A percentile compares a stretch with the other conserved stretches of the same genome.
phyloP scores from a whole-genome alignment of 2,888 invertebrate genomes.

The Amiota communis region DNA sequence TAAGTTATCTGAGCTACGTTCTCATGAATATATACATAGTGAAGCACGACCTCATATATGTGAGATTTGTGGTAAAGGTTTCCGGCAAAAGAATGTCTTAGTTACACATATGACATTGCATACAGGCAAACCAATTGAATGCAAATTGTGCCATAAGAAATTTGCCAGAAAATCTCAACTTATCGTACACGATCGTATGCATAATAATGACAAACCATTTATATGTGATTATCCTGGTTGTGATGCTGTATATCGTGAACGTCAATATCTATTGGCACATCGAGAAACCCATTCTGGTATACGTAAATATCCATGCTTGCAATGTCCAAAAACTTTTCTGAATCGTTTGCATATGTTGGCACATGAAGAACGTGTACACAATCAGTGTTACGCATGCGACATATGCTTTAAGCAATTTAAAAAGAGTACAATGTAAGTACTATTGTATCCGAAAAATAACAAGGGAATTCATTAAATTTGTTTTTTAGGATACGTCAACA shows the following conservation, averaged over 20 bases:
- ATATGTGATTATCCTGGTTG: conserved; percentile 7
- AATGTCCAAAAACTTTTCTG: neutral
- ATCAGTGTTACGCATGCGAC: neutral
- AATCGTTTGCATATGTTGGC: conserved; percentile 7
- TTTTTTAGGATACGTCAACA: neutral
- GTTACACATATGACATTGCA: conserved; percentile 8
- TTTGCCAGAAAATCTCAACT: neutral
- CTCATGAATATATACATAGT: neutral
- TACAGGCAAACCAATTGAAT: neutral
- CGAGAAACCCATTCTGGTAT: neutral
- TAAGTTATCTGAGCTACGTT: neutral
- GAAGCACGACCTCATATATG: conserved; percentile 2
- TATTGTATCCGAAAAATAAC: no score
- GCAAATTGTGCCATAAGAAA: neutral
- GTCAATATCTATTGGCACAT: neutral
- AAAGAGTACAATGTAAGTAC: neutral
- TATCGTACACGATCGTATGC: neutral
- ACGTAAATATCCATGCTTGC: neutral
- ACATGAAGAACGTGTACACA: conserved; percentile 4
- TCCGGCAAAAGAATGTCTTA: neutral
- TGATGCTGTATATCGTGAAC: neutral
- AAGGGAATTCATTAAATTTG: no score
- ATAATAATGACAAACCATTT: neutral
- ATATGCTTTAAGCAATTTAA: neutral
- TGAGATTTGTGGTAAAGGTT: neutral